Conservation (phyloP, 1,140 invertebrate genomes). For the Prorops nasuta region DNA sequence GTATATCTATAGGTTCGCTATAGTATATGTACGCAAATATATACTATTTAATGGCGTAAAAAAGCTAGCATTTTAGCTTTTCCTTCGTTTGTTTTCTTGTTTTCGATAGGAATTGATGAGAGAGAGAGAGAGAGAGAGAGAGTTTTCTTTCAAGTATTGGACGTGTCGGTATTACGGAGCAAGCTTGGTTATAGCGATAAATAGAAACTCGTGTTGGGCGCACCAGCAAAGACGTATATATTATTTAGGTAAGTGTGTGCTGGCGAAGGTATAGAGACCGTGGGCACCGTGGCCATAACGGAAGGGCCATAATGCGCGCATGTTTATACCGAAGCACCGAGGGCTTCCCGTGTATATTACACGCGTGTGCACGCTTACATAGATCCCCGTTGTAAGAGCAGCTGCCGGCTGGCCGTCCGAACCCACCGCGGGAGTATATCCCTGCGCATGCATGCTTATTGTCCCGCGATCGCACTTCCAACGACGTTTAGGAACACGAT, state of each 20-base stretch:
- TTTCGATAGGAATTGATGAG: too few species aligned
- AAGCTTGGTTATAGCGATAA: too few species aligned
- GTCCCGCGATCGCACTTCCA: slow-evolving; percentile 21
- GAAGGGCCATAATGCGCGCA: slow-evolving; percentile 21
- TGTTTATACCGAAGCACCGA: slow-evolving; percentile 24
- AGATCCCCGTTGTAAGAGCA: slow-evolving; percentile 21
- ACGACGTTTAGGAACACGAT: too few species aligned
- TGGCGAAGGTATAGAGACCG: slow-evolving; percentile 8
- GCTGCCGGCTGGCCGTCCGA: slow-evolving; percentile 10
- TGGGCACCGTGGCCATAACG: slow-evolving; percentile 12
- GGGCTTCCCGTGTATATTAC: slow-evolving; percentile 3
- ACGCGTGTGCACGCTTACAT: slow-evolving; percentile 11
- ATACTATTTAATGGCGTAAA: too few species aligned
- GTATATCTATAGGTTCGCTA: too few species aligned
- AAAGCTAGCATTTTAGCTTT: too few species aligned
- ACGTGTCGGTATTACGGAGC: too few species aligned
- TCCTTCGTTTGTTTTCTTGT: too few species aligned
- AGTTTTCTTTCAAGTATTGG: too few species aligned
- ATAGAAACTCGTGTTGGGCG: background rate
- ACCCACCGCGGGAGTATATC: slow-evolving; percentile 5
- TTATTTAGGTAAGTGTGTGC: background rate
- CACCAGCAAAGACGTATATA: background rate
- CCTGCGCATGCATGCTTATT: slow-evolving; percentile 16
- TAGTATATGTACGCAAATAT: too few species aligned
- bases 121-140: too few species aligned